Evolutionary conservation across 2,797 vertebrate species (phyloP).

Genomic region (Coranthus polyacanthus): DNA sequence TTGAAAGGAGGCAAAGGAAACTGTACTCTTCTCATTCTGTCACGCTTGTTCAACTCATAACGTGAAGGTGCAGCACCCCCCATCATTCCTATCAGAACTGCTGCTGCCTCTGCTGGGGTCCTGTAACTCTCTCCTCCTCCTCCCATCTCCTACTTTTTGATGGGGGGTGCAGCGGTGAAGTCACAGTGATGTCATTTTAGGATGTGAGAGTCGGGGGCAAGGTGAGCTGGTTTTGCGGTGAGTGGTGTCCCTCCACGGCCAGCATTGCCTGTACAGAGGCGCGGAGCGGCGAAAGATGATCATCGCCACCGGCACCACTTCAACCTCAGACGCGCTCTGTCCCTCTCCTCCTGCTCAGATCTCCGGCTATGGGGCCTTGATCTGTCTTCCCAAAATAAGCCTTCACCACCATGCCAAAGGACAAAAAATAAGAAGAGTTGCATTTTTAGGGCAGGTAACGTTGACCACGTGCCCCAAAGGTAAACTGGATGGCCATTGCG

Average conservation of each 20-base stretch:
- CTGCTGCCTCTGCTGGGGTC: constrained; percentile 63
- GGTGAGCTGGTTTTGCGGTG: constrained; percentile 82
- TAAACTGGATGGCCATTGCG: constrained; percentile 92
- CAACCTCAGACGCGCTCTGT: constrained; percentile 84
- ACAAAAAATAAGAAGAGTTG: constrained; percentile 93
- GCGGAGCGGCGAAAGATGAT: constrained; percentile 93
- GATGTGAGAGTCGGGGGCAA: constrained; percentile 80
- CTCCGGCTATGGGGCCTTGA: constrained; percentile 87
- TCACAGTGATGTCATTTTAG: constrained; percentile 91
- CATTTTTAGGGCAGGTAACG: constrained; percentile 97
- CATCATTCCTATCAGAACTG: constrained; percentile 72
- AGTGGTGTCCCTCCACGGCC: constrained; percentile 82
- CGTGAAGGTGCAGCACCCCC: constrained; percentile 75
- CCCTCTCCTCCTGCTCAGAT: constrained; percentile 86
- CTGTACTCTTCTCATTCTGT: background rate
- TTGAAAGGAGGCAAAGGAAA: constrained; percentile 67
- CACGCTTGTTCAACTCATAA: constrained; percentile 28
- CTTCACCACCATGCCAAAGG: constrained; percentile 93
- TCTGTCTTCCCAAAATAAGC: constrained; percentile 95
- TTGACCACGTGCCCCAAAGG: constrained; percentile 94
- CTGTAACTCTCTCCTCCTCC: constrained; percentile 67
- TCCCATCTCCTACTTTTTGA: constrained; percentile 72
- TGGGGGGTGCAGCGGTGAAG: constrained; percentile 83
- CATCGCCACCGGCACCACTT: constrained; percentile 83
- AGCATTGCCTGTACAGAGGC: constrained; percentile 79